Base-by-base conservation (phyloP, 2,888 invertebrate species). In the Acleris holmiana region DNA sequence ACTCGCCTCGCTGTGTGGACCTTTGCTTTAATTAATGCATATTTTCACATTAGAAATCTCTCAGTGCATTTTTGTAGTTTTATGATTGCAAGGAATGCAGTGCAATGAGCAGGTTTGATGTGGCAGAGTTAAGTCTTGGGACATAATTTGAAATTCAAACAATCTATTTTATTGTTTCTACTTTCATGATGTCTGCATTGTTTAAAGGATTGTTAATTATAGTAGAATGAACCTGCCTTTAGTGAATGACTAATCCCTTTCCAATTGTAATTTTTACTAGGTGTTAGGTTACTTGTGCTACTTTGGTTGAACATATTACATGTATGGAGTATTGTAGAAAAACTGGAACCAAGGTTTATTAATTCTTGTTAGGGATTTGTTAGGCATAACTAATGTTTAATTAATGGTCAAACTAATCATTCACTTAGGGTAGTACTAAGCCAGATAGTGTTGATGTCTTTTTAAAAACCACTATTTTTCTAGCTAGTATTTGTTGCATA, bases 141-240 rank as follows among this genome's bases (percentile, higher is more conserved):
- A 67, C 64, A 57, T 68, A 58, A 72, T 72, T 71, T 72, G 67
- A 68, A 69, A 70, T 72, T 69, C 70, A 69, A 71, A 66, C 68
- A 65, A 69, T 53, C 64, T 49, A 66, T 71, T 70, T 69, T 69
- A 70, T 64, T 67, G 68, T 70, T 59, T 63, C 60, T 57, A 69
- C 70, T 70, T 69, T 70, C 69, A 68, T 67, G 61, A 68, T 64
- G 53, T 53, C 40, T 62, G 54, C 58, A 56, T 66, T 61, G 56
- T 66, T 61, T 35, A 40, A 51, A 61, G 59, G 47, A 61, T 49
- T 61, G 47, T 44, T 44, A 15, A 61, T 61, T 61, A 61, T 57
- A 61, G 57, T 66, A 61, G 29, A 66, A 57, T 66, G 49, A 61
- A 57, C 15, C 50, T 35, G 50, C 47, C 35, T 51, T 25, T 51